Conservation (phyloP, 2,888 invertebrate genomes). For the Ashinkailepas kermadecensis region DNA sequence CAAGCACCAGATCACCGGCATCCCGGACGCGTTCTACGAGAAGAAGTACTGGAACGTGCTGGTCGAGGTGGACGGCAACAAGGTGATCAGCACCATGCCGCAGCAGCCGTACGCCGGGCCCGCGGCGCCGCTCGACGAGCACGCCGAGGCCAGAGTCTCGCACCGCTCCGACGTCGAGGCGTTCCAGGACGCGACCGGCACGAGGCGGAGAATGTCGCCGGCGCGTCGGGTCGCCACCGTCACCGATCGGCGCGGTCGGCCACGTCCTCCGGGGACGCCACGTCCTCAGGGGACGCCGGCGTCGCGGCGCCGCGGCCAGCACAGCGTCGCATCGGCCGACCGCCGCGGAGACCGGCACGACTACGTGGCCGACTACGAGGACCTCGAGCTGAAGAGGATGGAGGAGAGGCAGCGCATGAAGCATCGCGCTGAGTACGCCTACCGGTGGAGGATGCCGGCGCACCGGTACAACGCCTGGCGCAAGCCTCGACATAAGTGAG, state of each 20-base stretch:
- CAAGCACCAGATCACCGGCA: background rate
- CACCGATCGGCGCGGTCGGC: background rate
- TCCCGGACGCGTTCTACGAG: constrained; percentile 7
- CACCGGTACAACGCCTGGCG: background rate
- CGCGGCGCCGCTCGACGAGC: background rate
- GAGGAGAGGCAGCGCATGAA: background rate
- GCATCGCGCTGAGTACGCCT: background rate
- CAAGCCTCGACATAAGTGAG: background rate
- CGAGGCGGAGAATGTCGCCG: too few species aligned
- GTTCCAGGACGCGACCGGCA: too few species aligned
- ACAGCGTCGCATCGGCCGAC: too few species aligned
- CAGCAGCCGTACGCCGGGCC: background rate
- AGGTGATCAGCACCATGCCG: constrained; percentile 19
- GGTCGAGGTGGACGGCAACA: constrained; percentile 16
- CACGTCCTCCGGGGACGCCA: background rate
- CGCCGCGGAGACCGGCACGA: too few species aligned
- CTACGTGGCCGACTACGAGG: background rate
- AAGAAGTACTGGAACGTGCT: constrained; percentile 12
- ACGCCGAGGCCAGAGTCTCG: too few species aligned
- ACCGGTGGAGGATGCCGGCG: background rate
- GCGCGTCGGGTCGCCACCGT: too few species aligned
- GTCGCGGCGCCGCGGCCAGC: background rate
- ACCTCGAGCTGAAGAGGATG: background rate
- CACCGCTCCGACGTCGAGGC: too few species aligned
- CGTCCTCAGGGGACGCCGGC: background rate